phyloP scores from a whole-genome alignment of 2,888 invertebrate genomes.

The Isoperla grammatica region DNA sequence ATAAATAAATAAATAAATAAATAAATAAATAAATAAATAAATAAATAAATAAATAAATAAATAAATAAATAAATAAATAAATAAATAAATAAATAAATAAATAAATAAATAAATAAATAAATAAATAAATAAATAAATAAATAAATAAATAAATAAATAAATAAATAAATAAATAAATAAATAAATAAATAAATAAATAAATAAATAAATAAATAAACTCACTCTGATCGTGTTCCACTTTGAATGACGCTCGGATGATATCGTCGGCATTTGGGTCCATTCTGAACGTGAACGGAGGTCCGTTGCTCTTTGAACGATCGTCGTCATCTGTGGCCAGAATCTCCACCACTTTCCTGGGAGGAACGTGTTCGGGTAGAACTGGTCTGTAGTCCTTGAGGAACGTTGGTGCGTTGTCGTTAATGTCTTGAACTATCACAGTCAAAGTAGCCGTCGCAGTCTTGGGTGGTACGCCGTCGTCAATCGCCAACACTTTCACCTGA shows the following conservation, averaged over 20 bases:
- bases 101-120: too few relatives aligned
- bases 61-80: too few relatives aligned
- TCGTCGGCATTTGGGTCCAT: conserved; percentile 92
- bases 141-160: too few relatives aligned
- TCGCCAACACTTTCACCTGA: conserved; percentile 85
- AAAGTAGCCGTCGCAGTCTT: conserved; percentile 91
- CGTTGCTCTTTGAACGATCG: conserved; percentile 89
- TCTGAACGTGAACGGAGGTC: conserved; percentile 93
- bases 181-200: neutral
- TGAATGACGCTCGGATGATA: conserved; percentile 88
- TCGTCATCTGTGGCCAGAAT: conserved; percentile 91
- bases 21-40: too few relatives aligned
- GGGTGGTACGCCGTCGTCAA: conserved; percentile 89
- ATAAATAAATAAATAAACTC: conserved; percentile 41
- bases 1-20: too few relatives aligned
- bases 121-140: too few relatives aligned
- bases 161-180: too few relatives aligned
- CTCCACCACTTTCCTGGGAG: conserved; percentile 87
- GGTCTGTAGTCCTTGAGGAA: conserved; percentile 90
- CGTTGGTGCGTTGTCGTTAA: conserved; percentile 91
- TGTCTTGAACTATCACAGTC: conserved; percentile 91
- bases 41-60: too few relatives aligned
- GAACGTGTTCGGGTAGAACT: conserved; percentile 87
- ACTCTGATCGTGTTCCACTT: conserved; percentile 95
- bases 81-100: too few relatives aligned